phyloP scores from a whole-genome alignment of 1,140 invertebrate species.

The Apis florea region DNA sequence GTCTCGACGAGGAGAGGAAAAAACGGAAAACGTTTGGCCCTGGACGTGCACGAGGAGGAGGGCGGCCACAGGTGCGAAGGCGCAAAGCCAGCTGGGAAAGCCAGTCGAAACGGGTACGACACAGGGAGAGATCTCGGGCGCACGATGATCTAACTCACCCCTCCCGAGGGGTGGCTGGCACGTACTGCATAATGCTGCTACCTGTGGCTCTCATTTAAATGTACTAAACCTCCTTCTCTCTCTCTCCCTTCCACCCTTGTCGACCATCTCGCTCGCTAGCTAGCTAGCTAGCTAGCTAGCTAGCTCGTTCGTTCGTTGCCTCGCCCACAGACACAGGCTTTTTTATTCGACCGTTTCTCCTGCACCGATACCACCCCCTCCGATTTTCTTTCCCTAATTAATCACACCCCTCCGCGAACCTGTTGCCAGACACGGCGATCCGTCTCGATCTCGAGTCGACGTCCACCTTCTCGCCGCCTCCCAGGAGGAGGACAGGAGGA shows the following conservation, averaged over 20 bases:
- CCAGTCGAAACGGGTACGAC: conserved; percentile 62
- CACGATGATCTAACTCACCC: conserved; percentile 72
- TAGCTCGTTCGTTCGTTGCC: conserved; percentile 6
- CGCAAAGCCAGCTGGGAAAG: conserved; percentile 58
- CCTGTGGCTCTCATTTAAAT: conserved; percentile 77
- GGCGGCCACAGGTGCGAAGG: conserved; percentile 62
- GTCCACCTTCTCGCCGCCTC: not conserved
- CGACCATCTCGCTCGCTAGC: conserved; percentile 7
- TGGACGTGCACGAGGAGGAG: not conserved
- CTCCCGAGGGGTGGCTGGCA: conserved; percentile 69
- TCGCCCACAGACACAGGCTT: conserved; percentile 41
- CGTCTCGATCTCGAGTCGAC: not conserved
- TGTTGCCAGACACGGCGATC: conserved; percentile 46
- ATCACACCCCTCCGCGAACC: conserved; percentile 27
- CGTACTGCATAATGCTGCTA: conserved; percentile 75
- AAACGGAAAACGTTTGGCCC: not conserved
- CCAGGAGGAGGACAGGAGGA: not conserved
- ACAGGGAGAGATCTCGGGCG: conserved; percentile 56
- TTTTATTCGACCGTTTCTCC: conserved; percentile 49
- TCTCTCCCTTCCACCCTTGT: conserved; percentile 8
- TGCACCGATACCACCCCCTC: conserved; percentile 37
- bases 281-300: no score
- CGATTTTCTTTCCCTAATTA: not conserved
- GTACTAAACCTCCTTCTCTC: conserved; percentile 67
- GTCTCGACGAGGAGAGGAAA: no score